These are phyloP conservation scores for Capra hircus DNA, from an alignment of 2,113 vertebrate species.

Conservation along the genomic window DNA sequence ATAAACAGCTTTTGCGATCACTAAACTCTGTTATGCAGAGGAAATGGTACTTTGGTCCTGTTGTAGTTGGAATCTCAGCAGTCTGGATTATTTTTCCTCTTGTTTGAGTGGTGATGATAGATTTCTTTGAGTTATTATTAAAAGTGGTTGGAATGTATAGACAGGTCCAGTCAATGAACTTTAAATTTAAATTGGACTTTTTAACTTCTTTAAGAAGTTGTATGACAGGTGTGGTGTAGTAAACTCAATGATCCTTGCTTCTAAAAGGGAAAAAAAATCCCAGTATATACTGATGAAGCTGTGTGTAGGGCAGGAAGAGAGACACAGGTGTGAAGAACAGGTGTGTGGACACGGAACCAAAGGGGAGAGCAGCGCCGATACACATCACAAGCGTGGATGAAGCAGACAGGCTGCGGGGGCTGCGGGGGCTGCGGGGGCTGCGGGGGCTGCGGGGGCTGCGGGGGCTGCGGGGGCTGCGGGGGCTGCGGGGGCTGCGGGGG, in stretches of 20 bases:
- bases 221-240: neutral
- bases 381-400: fast-evolving
- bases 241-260: neutral
- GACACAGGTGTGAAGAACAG: neutral
- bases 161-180: neutral
- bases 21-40: neutral
- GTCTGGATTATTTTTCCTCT: neutral
- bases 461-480: too few relatives aligned
- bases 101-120: neutral
- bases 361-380: fast-evolving
- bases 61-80: neutral
- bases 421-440: too few relatives aligned
- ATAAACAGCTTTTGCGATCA: neutral
- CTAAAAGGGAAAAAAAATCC: neutral
- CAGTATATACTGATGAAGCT: neutral
- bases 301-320: neutral
- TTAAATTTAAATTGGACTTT: neutral
- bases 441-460: too few relatives aligned
- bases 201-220: neutral
- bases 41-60: neutral
- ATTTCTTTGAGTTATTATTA: neutral
- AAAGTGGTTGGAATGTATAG: neutral
- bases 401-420: too few relatives aligned
- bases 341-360: neutral
- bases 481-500: too few relatives aligned